Conservation (phyloP, 2,113 vertebrate genomes). For the Syrrhaptes paradoxus region DNA sequence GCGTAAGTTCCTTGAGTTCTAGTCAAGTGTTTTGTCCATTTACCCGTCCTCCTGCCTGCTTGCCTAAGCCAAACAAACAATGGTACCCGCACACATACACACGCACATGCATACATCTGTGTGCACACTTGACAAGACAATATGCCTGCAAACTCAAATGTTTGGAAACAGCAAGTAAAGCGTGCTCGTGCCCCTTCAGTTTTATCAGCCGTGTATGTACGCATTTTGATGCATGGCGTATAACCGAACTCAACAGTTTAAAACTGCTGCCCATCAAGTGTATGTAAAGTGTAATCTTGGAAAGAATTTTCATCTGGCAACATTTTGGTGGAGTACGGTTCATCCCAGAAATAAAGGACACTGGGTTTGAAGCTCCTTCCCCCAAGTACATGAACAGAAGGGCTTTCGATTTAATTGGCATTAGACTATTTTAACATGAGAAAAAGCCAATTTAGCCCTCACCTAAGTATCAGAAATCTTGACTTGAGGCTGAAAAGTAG, state of each 20-base stretch:
- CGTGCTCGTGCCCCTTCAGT: accelerated
- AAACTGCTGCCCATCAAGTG: background rate
- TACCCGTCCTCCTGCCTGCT: conserved; percentile 24
- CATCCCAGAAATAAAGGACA: background rate
- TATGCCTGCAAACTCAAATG: background rate
- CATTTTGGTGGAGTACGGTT: background rate
- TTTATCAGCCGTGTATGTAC: background rate
- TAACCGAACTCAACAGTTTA: background rate
- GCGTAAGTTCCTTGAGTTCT: conserved; percentile 55
- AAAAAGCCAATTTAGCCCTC: background rate
- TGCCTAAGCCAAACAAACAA: conserved; percentile 27
- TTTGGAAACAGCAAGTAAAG: background rate
- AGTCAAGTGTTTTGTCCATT: conserved; percentile 38
- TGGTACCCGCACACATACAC: background rate
- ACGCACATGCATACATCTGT: background rate
- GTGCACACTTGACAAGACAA: background rate
- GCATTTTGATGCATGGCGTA: background rate
- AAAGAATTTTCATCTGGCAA: background rate
- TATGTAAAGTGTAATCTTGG: background rate
- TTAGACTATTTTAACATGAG: background rate
- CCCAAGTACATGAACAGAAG: background rate
- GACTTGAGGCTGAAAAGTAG: background rate
- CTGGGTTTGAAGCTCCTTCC: background rate
- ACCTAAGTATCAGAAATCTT: background rate
- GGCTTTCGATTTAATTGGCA: background rate